A percentile compares a stretch with the other conserved stretches of the same genome.
Conservation (phyloP, 2,888 invertebrate genomes). For the Cephalotes varians region DNA sequence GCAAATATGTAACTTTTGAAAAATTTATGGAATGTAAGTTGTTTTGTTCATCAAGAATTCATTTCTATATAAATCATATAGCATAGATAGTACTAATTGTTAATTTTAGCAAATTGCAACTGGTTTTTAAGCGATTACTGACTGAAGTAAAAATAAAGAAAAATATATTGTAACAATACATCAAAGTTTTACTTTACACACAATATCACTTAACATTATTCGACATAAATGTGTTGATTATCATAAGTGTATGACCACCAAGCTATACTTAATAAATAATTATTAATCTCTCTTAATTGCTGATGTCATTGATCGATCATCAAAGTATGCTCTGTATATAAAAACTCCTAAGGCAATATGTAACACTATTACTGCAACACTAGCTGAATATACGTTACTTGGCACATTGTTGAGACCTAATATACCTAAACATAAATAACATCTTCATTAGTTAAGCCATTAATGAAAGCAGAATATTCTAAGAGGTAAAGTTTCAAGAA, state of each 20-base stretch:
- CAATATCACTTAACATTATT: neutral
- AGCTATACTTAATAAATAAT: conserved; percentile 65
- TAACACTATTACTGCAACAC: conserved; percentile 91
- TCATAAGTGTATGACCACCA: conserved; percentile 60
- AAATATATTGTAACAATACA: neutral
- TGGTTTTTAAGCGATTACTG: neutral
- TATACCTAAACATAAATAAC: conserved; percentile 84
- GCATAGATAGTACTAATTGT: neutral
- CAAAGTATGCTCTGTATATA: conserved; percentile 92
- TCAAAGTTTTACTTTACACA: conserved; percentile 17
- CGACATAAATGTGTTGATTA: conserved; percentile 32
- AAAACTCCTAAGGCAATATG: conserved; percentile 93
- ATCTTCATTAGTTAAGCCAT: conserved; percentile 20
- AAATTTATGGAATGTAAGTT: conserved; percentile 7
- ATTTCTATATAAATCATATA: neutral
- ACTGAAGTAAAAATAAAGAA: neutral
- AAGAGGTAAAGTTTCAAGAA: neutral
- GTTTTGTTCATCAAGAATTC: conserved; percentile 11
- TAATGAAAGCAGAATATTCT: neutral
- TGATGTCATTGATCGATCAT: conserved; percentile 74
- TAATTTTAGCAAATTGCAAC: conserved; percentile 18
- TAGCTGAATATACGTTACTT: conserved; percentile 93
- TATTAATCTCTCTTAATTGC: conserved; percentile 78
- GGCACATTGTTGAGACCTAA: conserved; percentile 87
- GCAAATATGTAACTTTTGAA: conserved; percentile 3